phyloP scores from a whole-genome alignment of 2,113 vertebrate genomes.

The Natator depressus region DNA sequence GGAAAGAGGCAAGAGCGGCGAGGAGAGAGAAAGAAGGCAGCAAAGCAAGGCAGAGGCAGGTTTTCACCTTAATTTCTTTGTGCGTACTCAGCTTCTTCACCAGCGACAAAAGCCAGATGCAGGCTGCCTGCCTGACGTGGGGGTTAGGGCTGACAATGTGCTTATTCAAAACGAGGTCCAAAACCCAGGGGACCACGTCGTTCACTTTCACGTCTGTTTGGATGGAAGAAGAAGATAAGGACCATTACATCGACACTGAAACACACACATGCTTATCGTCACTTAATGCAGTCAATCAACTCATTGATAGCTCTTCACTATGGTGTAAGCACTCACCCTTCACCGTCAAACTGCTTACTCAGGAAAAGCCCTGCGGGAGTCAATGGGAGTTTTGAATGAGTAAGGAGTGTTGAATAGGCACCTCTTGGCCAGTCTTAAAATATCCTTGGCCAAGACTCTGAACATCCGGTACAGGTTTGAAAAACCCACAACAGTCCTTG shows the following conservation, averaged over 20 bases:
- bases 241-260: neutral
- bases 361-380: neutral
- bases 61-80: slow-evolving; percentile 90
- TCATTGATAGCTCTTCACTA: neutral
- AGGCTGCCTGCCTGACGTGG: slow-evolving; percentile 93
- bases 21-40: neutral
- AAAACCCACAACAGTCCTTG: neutral
- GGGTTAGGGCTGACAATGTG: slow-evolving; percentile 93
- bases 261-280: neutral
- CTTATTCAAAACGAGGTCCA: slow-evolving; percentile 89
- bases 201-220: slow-evolving; percentile 87
- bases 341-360: neutral
- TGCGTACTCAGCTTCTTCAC: slow-evolving; percentile 93
- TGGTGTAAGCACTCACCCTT: neutral
- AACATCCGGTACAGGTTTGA: neutral
- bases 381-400: neutral
- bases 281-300: neutral
- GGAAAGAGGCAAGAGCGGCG: neutral
- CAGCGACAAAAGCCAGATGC: slow-evolving; percentile 96
- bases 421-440: neutral
- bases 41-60: accelerated
- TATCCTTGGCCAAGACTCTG: neutral
- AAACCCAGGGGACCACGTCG: slow-evolving; percentile 92
- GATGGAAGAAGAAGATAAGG: neutral
- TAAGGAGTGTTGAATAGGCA: accelerated